Evolutionary conservation across 2,888 invertebrate genomes (phyloP), one percentile per base, ranked within the genome.

Genomic region (Drepanosiphum platanoidis): DNA sequence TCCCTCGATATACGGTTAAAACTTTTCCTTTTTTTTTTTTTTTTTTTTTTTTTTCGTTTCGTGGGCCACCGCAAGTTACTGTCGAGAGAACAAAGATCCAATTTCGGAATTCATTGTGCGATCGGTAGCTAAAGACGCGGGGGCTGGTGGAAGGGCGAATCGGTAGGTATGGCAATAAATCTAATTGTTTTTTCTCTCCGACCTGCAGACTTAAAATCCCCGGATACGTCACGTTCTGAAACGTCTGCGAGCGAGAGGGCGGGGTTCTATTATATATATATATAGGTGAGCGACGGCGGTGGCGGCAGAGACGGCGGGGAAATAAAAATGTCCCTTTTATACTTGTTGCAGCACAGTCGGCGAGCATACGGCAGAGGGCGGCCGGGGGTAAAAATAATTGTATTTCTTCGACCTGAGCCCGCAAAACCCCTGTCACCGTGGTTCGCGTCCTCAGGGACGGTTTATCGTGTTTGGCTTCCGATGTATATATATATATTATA

Each of bases 91-190:
- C 66, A 66, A 75, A 75, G 83, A 84, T 84, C 83, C 83, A 84
- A 84, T 84, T 84, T 84, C 75, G 83, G 36, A 75, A 68, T 68
- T 84, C 83, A 84, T 77, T 68, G 83, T 34, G 39, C 71, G 71
- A 71, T 71, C 61, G 64, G 74, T 83, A 46, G 61, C 61, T 83
- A 83, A 46, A 68, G 46, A 83, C 18, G 66, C 27, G 39, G 30
- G 36, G 11, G n/a, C n/a, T 32, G 75, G 83, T 84, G 22, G 36
- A 22, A 58, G 46, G 66, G 83, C n/a, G n/a, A 84, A 75, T 77
- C 13, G 83, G 64, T 74, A 83, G 83, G 64, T 74, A 83, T 64
- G 34, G 83, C 83, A 84, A 84, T 84, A 84, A 84, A 84, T 84
- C 83, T 84, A 84, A 84, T 84, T 84, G 83, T 84, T 84, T 84